Conservation (phyloP, 2,797 vertebrate species). For the Neomorphus geoffroyi region DNA sequence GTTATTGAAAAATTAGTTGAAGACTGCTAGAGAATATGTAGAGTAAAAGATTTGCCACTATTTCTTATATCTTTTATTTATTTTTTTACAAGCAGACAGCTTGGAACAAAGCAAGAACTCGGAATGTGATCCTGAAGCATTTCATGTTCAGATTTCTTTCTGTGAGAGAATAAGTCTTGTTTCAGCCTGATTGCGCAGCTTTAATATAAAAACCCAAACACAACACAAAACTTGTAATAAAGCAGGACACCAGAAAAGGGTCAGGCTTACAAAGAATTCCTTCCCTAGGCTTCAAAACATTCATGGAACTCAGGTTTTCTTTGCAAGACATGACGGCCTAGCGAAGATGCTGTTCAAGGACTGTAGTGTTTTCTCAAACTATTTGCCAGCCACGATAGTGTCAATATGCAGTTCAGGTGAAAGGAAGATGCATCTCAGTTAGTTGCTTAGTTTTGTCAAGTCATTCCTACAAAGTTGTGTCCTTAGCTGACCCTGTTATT, state of each 20-base stretch:
- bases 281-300: neutral
- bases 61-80: neutral
- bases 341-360: neutral
- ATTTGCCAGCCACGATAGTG: neutral
- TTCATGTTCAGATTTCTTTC: neutral
- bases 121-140: neutral
- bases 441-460: neutral
- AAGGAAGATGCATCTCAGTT: neutral
- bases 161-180: neutral
- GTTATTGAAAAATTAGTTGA: neutral
- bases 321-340: neutral
- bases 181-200: neutral
- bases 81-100: neutral
- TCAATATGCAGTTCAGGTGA: neutral
- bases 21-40: neutral
- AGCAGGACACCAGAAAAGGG: neutral
- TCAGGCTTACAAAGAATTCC: neutral
- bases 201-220: neutral
- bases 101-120: neutral
- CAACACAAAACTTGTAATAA: neutral
- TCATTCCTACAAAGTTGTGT: neutral
- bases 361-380: neutral
- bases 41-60: neutral
- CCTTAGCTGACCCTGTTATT: neutral
- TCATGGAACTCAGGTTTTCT: neutral